A percentile compares a stretch with the other conserved stretches of the same genome.
Evolutionary conservation across 1,140 invertebrate genomes (phyloP).

Genomic region (Drosophila neocordata): DNA sequence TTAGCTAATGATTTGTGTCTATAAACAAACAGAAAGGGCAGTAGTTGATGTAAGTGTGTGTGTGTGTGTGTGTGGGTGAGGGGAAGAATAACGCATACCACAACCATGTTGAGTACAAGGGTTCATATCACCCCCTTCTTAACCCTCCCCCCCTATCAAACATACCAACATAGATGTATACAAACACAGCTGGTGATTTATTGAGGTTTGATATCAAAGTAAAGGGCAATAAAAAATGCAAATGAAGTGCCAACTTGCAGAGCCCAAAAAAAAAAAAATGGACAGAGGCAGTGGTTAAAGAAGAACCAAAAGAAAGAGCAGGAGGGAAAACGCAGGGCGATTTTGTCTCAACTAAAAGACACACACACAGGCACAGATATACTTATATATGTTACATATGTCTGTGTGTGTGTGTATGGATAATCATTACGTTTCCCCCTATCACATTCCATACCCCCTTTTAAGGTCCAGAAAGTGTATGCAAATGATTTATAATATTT

Average conservation of each 20-base stretch:
- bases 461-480: slow-evolving; percentile 46
- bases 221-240: slow-evolving; percentile 81
- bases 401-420: slow-evolving; percentile 3
- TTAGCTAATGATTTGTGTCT: slow-evolving; percentile 79
- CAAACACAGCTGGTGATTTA: slow-evolving; percentile 81
- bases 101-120: slow-evolving; percentile 63
- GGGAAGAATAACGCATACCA: slow-evolving; percentile 52
- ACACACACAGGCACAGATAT: slow-evolving; percentile 10
- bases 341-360: slow-evolving; percentile 38
- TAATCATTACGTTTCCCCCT: slow-evolving; percentile 50
- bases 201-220: slow-evolving; percentile 81
- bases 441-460: too few species aligned
- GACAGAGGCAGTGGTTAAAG: too few species aligned
- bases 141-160: neutral
- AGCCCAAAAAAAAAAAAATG: slow-evolving; percentile 14
- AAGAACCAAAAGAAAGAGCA: neutral
- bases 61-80: too few species aligned
- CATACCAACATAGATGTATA: slow-evolving; percentile 27
- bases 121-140: slow-evolving; percentile 25
- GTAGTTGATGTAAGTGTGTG: slow-evolving; percentile 22
- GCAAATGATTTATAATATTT: slow-evolving; percentile 81
- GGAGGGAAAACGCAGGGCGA: slow-evolving; percentile 9
- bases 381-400: neutral
- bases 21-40: slow-evolving; percentile 67
- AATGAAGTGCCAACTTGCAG: slow-evolving; percentile 80